Evolutionary conservation across 2,113 vertebrate species (phyloP).

Genomic region (Osmerus eperlanus): DNA sequence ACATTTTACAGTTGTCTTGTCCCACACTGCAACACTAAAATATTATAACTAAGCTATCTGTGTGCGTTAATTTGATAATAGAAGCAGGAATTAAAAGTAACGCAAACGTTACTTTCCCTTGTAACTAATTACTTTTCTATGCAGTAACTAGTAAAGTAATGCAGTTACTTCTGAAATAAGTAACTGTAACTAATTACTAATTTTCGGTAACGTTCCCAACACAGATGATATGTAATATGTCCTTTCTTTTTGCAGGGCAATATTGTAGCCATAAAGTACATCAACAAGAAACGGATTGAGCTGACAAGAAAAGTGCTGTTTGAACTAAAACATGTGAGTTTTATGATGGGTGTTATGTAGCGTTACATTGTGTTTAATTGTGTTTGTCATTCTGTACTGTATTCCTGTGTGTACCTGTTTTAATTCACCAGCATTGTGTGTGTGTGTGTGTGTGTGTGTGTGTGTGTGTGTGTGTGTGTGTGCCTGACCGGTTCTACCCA

Average conservation of each 20-base stretch:
- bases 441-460: neutral
- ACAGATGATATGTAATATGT: neutral
- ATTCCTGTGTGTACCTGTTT: neutral
- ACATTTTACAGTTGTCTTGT: no score
- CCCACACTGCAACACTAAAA: no score
- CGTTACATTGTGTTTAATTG: neutral
- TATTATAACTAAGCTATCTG: no score
- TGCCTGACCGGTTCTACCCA: neutral
- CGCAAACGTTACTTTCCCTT: no score
- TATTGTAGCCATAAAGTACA: constrained; percentile 83
- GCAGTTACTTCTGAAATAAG: no score
- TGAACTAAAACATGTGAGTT: constrained; percentile 89
- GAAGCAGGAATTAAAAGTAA: no score
- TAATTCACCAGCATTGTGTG: neutral
- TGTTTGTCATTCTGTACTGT: neutral
- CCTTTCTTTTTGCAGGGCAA: constrained; percentile 77
- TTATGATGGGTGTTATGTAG: neutral
- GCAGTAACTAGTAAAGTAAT: no score
- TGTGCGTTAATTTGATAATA: no score
- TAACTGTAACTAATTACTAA: no score
- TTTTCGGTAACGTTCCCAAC: no score
- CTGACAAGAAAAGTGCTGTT: constrained; percentile 86
- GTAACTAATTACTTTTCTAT: no score
- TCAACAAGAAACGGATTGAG: constrained; percentile 86
- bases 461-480: neutral